These are phyloP conservation scores for Echinometra lucunter DNA, from an alignment of 53 echinoderm and acorn worm genomes.

Conservation along the genomic window DNA sequence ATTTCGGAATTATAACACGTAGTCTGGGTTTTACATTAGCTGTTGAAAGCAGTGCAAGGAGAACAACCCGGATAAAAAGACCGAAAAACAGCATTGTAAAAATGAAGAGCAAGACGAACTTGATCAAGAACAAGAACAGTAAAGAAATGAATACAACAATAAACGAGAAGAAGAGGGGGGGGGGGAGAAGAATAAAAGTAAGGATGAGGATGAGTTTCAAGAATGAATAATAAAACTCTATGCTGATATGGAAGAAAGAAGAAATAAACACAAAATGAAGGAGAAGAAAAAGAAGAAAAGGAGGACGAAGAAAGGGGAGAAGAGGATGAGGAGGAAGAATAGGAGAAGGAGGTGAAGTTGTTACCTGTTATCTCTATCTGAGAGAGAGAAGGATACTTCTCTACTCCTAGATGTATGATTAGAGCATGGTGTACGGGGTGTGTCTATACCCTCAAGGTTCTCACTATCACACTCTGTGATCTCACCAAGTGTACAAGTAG, in stretches of 20 bases:
- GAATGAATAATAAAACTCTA: not conserved
- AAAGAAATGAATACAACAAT: too few species aligned
- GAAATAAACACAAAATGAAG: not conserved
- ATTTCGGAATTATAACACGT: too few species aligned
- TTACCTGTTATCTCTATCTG: slow-evolving; percentile 58
- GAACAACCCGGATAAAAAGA: not conserved
- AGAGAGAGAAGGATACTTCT: slow-evolving; percentile 56
- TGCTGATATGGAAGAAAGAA: too few species aligned
- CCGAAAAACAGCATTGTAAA: too few species aligned
- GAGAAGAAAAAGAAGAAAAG: not conserved
- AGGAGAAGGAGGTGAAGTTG: not conserved
- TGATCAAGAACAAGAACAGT: too few species aligned
- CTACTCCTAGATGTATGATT: slow-evolving; percentile 59
- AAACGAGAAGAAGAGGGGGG: not conserved
- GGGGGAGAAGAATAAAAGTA: not conserved
- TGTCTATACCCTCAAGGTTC: slow-evolving; percentile 41
- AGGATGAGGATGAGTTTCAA: not conserved
- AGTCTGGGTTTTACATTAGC: too few species aligned
- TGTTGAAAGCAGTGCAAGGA: too few species aligned
- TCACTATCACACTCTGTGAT: slow-evolving; percentile 68
- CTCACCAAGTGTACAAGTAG: slow-evolving; percentile 65
- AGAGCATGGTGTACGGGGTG: slow-evolving; percentile 64
- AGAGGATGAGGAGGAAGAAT: not conserved
- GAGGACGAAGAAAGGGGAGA: not conserved
- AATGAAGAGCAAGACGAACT: not conserved